These are phyloP conservation scores for Rhaphigaster nebulosa DNA, from an alignment of 2,888 invertebrate genomes.

Conservation along the genomic window DNA sequence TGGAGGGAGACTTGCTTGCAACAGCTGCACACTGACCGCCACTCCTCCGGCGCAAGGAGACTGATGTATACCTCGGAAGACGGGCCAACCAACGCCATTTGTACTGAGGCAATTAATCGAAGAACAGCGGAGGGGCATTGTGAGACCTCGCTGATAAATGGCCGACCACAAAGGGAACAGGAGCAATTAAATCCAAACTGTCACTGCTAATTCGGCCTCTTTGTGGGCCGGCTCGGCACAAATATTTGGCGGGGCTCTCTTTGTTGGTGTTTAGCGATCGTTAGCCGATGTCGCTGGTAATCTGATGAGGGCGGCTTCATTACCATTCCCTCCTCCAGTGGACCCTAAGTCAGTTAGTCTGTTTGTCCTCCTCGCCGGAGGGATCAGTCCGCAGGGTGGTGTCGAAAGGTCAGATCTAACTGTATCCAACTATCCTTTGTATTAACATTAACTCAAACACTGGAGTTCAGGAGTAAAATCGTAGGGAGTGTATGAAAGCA, in stretches of 20 bases:
- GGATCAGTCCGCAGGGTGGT: not conserved
- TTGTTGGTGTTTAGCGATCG: slow-evolving; percentile 44
- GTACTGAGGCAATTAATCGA: slow-evolving; percentile 21
- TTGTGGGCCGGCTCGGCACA: not conserved
- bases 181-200: slow-evolving; percentile 39
- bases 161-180: slow-evolving; percentile 18
- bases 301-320: slow-evolving; percentile 5
- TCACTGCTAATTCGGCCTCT: slow-evolving; percentile 20
- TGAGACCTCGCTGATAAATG: slow-evolving; percentile 13
- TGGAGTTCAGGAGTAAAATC: not conserved
- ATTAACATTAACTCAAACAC: no score
- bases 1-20: not conserved
- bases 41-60: not conserved
- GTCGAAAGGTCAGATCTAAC: not conserved
- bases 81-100: slow-evolving; percentile 19
- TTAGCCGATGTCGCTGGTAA: not conserved
- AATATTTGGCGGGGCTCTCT: slow-evolving; percentile 39
- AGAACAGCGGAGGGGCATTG: slow-evolving; percentile 20
- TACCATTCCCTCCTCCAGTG: not conserved
- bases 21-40: not conserved
- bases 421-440: not conserved
- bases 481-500: not conserved
- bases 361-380: not conserved
- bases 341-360: slow-evolving; percentile 41
- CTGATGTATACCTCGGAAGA: slow-evolving; percentile 9